Conservation (phyloP, 2,113 vertebrate genomes). For the Alethe diademata region DNA sequence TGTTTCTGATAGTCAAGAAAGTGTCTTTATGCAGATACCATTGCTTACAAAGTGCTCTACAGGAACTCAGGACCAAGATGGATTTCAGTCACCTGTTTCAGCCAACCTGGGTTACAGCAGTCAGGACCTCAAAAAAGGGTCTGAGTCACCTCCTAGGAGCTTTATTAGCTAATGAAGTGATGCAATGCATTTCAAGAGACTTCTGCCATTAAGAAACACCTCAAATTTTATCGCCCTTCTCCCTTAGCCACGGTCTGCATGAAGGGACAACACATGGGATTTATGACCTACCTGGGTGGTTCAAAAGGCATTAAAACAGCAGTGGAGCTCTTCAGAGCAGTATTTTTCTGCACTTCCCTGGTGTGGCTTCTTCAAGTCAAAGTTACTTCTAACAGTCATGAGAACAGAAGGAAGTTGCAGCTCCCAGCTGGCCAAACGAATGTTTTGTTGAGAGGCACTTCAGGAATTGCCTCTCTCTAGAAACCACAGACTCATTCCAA, state of each 20-base stretch:
- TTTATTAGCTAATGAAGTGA: conserved; percentile 35
- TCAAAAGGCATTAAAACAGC: neutral
- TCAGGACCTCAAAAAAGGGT: neutral
- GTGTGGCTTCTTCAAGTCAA: neutral
- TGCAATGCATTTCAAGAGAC: conserved; percentile 22
- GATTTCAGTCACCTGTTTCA: neutral
- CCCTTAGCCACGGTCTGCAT: neutral
- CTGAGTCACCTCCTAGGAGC: neutral
- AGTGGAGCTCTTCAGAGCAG: neutral
- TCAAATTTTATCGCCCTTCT: neutral
- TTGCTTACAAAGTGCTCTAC: neutral
- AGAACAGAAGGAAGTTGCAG: neutral
- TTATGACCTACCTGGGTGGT: neutral
- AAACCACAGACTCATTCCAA: neutral
- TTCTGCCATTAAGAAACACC: neutral
- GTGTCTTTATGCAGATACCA: neutral
- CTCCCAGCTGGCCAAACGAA: neutral
- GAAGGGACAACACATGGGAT: neutral
- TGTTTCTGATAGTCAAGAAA: neutral
- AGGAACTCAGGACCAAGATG: neutral
- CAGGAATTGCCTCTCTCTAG: neutral
- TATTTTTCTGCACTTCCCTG: neutral
- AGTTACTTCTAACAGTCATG: neutral
- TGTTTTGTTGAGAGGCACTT: neutral
- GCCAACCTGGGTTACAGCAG: neutral